Conservation (phyloP, 2,888 invertebrate genomes). For the Caenorhabditis sp. region DNA sequence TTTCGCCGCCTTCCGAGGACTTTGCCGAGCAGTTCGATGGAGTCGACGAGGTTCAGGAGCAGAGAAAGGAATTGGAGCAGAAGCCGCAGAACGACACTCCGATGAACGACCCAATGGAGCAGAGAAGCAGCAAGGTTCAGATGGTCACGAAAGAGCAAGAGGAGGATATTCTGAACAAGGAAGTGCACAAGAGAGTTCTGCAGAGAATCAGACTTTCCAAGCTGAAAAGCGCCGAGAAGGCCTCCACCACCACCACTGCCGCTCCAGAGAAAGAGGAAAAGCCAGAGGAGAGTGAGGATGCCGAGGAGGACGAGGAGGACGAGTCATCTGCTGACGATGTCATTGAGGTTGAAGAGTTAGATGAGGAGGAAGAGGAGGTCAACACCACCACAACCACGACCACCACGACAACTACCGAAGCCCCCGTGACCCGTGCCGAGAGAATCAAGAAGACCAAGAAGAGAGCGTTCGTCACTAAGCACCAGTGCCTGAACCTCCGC, state of each 20-base stretch:
- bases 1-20: slow-evolving; percentile 46
- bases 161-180: slow-evolving; percentile 44
- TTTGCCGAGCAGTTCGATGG: slow-evolving; percentile 51
- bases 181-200: slow-evolving; percentile 44
- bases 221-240: slow-evolving; percentile 13
- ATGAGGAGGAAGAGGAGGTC: slow-evolving; percentile 25
- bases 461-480: slow-evolving; percentile 47
- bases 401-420: slow-evolving; percentile 26
- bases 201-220: slow-evolving; percentile 37
- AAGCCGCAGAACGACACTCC: slow-evolving; percentile 53
- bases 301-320: slow-evolving; percentile 19
- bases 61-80: slow-evolving; percentile 5
- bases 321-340: background rate
- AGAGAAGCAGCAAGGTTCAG: slow-evolving; percentile 38
- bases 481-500: slow-evolving; percentile 67
- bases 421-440: slow-evolving; percentile 28
- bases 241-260: background rate
- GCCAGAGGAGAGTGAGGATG: slow-evolving; percentile 1
- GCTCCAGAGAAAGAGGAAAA: background rate
- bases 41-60: slow-evolving; percentile 48
- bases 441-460: slow-evolving; percentile 36
- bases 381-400: slow-evolving; percentile 30
- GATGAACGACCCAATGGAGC: slow-evolving; percentile 43
- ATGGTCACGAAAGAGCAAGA: slow-evolving; percentile 42
- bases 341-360: slow-evolving; percentile 24